Percentiles rank a stretch among this genome's conserved stretches.
phyloP scores from a whole-genome alignment of 2,888 invertebrate genomes.

The Stenodera caucasica region DNA sequence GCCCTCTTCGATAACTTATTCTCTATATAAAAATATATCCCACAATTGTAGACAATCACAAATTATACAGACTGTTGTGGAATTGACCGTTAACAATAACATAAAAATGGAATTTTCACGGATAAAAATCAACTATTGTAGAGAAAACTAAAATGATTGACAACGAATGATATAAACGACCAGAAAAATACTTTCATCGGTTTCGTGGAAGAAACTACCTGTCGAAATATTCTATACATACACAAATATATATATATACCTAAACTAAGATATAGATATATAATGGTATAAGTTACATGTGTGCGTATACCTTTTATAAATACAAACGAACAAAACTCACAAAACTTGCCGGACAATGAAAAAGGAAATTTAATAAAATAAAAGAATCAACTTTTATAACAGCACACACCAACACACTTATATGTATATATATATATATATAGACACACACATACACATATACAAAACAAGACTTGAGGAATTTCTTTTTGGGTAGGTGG shows the following conservation, averaged over 20 bases:
- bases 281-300: slow-evolving; percentile 2
- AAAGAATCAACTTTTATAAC: slow-evolving; percentile 11
- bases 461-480: background rate
- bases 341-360: slow-evolving; percentile 13
- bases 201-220: slow-evolving; percentile 18
- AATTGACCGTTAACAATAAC: background rate
- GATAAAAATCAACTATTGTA: background rate
- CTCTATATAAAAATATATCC: background rate
- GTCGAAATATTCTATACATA: slow-evolving; percentile 7
- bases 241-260: too few relatives aligned
- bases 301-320: slow-evolving; percentile 3
- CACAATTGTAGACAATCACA: background rate
- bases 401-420: background rate
- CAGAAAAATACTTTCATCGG: slow-evolving; percentile 13
- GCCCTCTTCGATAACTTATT: background rate
- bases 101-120: background rate
- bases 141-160: slow-evolving; percentile 5
- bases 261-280: background rate
- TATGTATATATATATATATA: background rate
- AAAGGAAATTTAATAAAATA: slow-evolving; percentile 18
- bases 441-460: slow-evolving; percentile 4
- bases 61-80: background rate
- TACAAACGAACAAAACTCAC: slow-evolving; percentile 9
- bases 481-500: slow-evolving; percentile 14
- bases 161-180: slow-evolving; percentile 11